A percentile compares a stretch with the other conserved stretches of the same genome.
Evolutionary conservation across 2,888 invertebrate genomes (phyloP).

Genomic region (Pharmacophagus antenor): DNA sequence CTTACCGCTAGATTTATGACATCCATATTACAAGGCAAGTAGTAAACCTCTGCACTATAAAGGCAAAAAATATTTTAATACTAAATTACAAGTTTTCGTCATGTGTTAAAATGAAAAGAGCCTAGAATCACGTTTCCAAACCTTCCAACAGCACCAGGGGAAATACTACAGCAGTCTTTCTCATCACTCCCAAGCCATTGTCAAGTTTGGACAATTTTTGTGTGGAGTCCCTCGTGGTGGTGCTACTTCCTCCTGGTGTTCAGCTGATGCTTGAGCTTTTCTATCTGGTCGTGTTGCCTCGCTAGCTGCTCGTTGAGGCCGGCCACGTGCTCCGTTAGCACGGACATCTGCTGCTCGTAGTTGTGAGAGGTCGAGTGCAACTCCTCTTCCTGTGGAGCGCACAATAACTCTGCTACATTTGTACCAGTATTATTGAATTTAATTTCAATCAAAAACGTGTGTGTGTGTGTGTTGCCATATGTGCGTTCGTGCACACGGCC

Average conservation of each 20-base stretch:
- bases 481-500: too few relatives aligned
- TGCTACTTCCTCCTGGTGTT: conserved; percentile 69
- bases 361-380: conserved; percentile 82
- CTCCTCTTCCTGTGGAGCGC: conserved; percentile 78
- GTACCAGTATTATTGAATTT: too few relatives aligned
- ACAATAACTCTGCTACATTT: not conserved
- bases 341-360: conserved; percentile 84
- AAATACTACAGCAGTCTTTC: not conserved
- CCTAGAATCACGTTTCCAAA: not conserved
- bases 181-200: not conserved
- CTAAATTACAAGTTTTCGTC: not conserved
- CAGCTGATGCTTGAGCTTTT: conserved; percentile 83
- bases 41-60: too few relatives aligned
- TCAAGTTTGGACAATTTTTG: not conserved
- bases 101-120: not conserved
- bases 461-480: too few relatives aligned
- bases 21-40: too few relatives aligned
- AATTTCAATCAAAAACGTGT: too few relatives aligned
- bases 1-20: too few relatives aligned
- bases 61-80: too few relatives aligned
- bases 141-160: not conserved
- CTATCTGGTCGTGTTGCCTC: conserved; percentile 88
- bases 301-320: conserved; percentile 91
- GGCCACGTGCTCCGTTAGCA: conserved; percentile 83
- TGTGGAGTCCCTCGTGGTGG: not conserved